Conservation (phyloP, 37 sponge, comb jelly and placozoan species). For the Oopsacas minuta region DNA sequence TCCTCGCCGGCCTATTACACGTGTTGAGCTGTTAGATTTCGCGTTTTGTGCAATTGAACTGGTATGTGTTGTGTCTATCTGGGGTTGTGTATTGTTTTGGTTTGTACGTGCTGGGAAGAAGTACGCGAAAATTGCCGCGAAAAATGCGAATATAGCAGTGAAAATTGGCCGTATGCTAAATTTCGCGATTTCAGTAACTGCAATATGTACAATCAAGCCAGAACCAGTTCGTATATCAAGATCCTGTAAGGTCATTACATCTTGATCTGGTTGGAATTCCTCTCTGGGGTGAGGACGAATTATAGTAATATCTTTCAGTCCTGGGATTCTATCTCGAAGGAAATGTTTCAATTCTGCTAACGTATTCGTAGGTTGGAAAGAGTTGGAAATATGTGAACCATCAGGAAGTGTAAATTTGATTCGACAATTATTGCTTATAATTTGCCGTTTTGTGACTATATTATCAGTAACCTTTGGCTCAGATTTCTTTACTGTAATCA, state of each 20-base stretch:
- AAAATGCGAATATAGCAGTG: background rate
- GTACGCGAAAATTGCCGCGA: background rate
- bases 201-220: background rate
- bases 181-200: background rate
- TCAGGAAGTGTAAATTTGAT: background rate
- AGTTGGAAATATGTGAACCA: background rate
- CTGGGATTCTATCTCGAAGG: background rate
- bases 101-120: background rate
- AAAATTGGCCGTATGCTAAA: background rate
- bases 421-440: background rate
- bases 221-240: background rate
- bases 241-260: background rate
- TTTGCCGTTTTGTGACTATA: background rate
- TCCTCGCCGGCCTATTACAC: background rate
- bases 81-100: background rate
- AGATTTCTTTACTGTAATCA: background rate
- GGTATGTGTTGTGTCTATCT: background rate
- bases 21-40: background rate
- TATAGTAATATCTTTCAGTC: background rate
- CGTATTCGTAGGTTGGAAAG: background rate
- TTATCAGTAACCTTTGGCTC: background rate
- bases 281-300: background rate
- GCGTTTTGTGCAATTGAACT: background rate
- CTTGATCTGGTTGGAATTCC: background rate
- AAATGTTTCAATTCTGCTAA: slow-evolving; percentile 7